phyloP scores from a whole-genome alignment of 2,888 invertebrate species.

The Desoria tigrina region DNA sequence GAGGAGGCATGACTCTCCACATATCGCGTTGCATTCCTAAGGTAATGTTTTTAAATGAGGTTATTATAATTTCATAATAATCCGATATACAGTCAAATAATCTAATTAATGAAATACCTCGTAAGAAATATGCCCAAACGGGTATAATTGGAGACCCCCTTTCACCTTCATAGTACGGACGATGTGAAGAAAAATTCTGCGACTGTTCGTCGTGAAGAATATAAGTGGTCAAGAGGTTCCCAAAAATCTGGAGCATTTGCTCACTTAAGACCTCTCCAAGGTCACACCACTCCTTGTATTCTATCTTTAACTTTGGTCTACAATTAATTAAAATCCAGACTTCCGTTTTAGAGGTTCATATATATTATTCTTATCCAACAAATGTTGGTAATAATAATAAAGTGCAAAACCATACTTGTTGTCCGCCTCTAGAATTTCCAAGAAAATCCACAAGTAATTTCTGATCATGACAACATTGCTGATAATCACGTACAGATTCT shows the following conservation, averaged over 20 bases:
- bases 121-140: conserved; percentile 88
- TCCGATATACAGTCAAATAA: too few species aligned
- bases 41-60: too few species aligned
- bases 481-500: conserved; percentile 52
- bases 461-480: conserved; percentile 52
- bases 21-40: conserved; percentile 76
- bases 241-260: conserved; percentile 76
- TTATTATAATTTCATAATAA: too few species aligned
- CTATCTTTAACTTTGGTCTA: conserved; percentile 50
- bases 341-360: background rate
- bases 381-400: background rate
- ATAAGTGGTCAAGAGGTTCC: conserved; percentile 73
- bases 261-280: conserved; percentile 82
- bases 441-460: conserved; percentile 52
- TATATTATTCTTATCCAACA: background rate
- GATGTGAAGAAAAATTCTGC: conserved; percentile 69
- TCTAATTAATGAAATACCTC: too few species aligned
- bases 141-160: conserved; percentile 78
- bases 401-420: conserved; percentile 41
- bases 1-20: conserved; percentile 85
- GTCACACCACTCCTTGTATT: conserved; percentile 51
- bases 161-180: conserved; percentile 68
- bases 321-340: background rate
- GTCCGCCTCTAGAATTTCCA: conserved; percentile 51
- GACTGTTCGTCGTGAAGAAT: conserved; percentile 80